These are phyloP conservation scores for honey bee (Apis mellifera) DNA, from an alignment of 1,140 invertebrate species.

Conservation along the genomic window Amel_HAv3.1 CM009940.2:5075501-5076000, in stretches of 20 bases:
- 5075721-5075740: not conserved
- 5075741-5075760: not conserved
- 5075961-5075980: not conserved
- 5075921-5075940: too few species aligned
- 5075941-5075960: too few species aligned
- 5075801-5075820: slow-evolving; percentile 1
- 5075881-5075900: too few species aligned
- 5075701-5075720: not conserved
- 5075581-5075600: not conserved
- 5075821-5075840: not conserved
- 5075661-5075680: not conserved
- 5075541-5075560: not conserved
- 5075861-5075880: too few species aligned
- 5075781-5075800: not conserved
- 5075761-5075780: not conserved
- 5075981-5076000: too few species aligned
- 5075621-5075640: not conserved
- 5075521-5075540: not conserved
- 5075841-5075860: too few species aligned
- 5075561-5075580: not conserved
- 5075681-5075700: too few species aligned
- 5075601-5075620: not conserved
- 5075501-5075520: not conserved
- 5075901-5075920: too few species aligned
- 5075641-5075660: not conserved